A percentile compares a stretch with the other conserved stretches of the same genome.
Evolutionary conservation across 2,113 vertebrate species (phyloP).

Genomic region (Cromileptes altivelis): DNA sequence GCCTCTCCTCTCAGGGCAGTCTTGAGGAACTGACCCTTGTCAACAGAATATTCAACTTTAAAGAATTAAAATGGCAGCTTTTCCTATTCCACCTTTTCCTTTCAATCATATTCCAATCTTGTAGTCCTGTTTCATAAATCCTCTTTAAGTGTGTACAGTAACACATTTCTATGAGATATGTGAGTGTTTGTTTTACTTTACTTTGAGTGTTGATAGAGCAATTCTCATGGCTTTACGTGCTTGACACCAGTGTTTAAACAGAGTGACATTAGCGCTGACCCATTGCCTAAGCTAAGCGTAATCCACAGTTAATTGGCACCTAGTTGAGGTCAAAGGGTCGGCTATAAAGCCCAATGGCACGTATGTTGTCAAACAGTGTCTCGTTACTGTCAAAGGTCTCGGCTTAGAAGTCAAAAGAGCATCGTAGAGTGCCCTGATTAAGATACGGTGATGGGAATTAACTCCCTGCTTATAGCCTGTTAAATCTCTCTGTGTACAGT

Average conservation of each 20-base stretch:
- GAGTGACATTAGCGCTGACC: conserved; percentile 81
- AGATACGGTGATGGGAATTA: conserved; percentile 60
- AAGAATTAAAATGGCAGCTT: conserved; percentile 22
- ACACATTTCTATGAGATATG: background rate
- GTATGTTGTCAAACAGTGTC: conserved; percentile 84
- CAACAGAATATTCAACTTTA: conserved; percentile 32
- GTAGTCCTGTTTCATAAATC: background rate
- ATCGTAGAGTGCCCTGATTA: conserved; percentile 64
- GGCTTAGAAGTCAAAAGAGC: conserved; percentile 80
- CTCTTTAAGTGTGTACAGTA: background rate
- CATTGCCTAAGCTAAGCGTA: conserved; percentile 79
- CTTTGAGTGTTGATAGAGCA: background rate
- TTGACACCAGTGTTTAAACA: conserved; percentile 67
- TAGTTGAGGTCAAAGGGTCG: conserved; percentile 76
- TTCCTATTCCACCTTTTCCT: background rate
- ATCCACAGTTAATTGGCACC: conserved; percentile 87
- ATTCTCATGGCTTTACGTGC: conserved; percentile 59
- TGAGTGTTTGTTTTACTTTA: conserved; percentile 11
- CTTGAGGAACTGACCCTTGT: conserved; percentile 44
- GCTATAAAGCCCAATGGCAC: conserved; percentile 74
- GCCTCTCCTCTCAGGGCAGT: conserved; percentile 11
- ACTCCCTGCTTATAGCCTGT: conserved; percentile 19
- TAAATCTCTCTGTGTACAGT: conserved; percentile 64
- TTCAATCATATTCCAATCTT: background rate
- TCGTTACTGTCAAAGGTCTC: conserved; percentile 77